phyloP scores from a whole-genome alignment of 2,888 invertebrate genomes.

The Bombylius discolor region DNA sequence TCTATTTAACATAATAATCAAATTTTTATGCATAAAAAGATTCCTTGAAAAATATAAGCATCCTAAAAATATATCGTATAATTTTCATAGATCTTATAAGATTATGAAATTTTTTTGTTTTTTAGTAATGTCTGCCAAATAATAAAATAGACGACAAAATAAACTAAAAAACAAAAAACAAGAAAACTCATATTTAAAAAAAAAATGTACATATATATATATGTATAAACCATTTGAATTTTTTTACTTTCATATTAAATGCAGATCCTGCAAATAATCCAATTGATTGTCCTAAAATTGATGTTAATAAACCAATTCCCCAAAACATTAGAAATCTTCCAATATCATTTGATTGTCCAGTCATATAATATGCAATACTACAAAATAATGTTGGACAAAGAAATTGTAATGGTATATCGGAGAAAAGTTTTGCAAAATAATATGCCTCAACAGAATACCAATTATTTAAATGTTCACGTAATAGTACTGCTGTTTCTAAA shows the following conservation, averaged over 20 bases:
- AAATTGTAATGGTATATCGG: constrained; percentile 68
- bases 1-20: no score
- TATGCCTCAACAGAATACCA: constrained; percentile 78
- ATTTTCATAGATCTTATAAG: no score
- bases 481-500: constrained; percentile 61
- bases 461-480: constrained; percentile 71
- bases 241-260: constrained; percentile 47
- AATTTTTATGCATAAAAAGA: no score
- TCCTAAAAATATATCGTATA: no score
- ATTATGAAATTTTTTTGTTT: no score
- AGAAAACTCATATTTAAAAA: neutral
- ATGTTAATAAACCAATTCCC: constrained; percentile 1
- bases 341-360: constrained; percentile 56
- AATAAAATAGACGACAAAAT: neutral
- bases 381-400: constrained; percentile 60
- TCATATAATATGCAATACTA: constrained; percentile 62
- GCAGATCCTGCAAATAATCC: constrained; percentile 63
- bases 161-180: no score
- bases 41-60: no score
- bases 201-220: neutral
- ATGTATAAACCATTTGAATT: neutral
- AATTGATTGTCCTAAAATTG: constrained; percentile 46
- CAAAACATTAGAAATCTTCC: constrained; percentile 46
- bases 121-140: no score
- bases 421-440: constrained; percentile 61